Evolutionary conservation across 30 jellyfish, hydroid and myxozoan genomes (phyloP).

Genomic region (Turritopsis dohrnii): DNA sequence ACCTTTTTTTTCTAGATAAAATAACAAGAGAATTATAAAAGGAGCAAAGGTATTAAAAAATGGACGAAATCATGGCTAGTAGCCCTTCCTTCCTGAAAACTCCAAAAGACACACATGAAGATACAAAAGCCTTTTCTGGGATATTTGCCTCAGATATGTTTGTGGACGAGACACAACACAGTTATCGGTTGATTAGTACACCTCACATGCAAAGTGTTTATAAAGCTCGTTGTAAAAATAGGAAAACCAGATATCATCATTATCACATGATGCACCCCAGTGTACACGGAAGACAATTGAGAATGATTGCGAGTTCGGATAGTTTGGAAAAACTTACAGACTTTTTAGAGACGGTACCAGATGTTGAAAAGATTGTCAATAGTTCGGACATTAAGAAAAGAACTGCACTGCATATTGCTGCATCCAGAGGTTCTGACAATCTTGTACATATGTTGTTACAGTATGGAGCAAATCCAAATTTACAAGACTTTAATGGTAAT

Average conservation of each 20-base stretch:
- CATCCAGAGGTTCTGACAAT: conserved; percentile 68
- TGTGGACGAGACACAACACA: neutral
- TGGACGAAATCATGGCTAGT: neutral
- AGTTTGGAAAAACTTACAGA: neutral
- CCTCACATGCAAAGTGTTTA: neutral
- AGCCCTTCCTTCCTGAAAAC: neutral
- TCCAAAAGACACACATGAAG: neutral
- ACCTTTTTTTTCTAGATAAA: no score
- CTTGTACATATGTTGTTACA: conserved; percentile 50
- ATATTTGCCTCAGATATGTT: neutral
- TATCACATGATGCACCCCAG: neutral
- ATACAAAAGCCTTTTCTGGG: neutral
- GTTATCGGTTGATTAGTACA: neutral
- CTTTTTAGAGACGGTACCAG: neutral
- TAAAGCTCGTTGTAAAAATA: neutral
- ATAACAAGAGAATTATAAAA: no score
- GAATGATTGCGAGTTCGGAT: conserved; percentile 10
- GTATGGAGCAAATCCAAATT: conserved; percentile 71
- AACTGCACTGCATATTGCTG: conserved; percentile 66
- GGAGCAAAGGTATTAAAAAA: no score
- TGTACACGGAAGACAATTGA: neutral
- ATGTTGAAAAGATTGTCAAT: neutral
- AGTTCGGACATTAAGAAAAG: conserved; percentile 51
- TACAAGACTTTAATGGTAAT: conserved; percentile 62
- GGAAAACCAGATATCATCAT: neutral